Conservation (phyloP, 2,888 invertebrate species). For the Rhodophaea formosa region DNA sequence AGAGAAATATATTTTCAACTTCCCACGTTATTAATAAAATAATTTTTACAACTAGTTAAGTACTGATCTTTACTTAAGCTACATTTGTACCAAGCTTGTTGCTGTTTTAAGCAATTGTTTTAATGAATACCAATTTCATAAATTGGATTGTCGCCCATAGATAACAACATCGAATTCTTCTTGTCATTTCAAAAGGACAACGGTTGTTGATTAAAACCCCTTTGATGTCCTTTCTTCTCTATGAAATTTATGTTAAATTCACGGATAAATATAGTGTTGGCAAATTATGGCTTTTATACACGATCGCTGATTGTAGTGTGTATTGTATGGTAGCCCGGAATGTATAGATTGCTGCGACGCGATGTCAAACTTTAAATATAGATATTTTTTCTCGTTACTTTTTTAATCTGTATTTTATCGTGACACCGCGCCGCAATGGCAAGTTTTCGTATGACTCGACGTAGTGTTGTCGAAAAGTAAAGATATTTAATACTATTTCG, state of each 20-base stretch:
- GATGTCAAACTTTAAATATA: constrained; percentile 28
- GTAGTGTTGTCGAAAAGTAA: constrained; percentile 43
- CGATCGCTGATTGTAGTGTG: constrained; percentile 67
- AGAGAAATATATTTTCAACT: constrained; percentile 38
- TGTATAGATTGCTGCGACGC: constrained; percentile 41
- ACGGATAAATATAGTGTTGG: constrained; percentile 60
- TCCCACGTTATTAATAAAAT: constrained; percentile 44
- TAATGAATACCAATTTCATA: constrained; percentile 44
- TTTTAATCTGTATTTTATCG: constrained; percentile 22
- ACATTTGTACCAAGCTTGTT: constrained; percentile 50
- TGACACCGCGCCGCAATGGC: constrained; percentile 54
- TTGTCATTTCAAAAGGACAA: constrained; percentile 33
- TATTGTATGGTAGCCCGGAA: constrained; percentile 65
- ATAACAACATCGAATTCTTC: constrained; percentile 54
- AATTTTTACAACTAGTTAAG: constrained; percentile 51
- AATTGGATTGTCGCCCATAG: constrained; percentile 56
- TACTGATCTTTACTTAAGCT: constrained; percentile 39
- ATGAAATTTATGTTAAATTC: constrained; percentile 44
- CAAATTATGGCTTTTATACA: constrained; percentile 68
- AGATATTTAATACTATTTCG: too few species aligned
- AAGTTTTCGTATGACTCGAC: constrained; percentile 66
- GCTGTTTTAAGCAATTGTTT: constrained; percentile 65
- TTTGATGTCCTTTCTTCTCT: constrained; percentile 38
- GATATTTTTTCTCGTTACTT: constrained; percentile 22
- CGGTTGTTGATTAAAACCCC: constrained; percentile 9